Evolutionary conservation across 1,140 invertebrate genomes (phyloP), one percentile per base, ranked within the genome.

Genomic region (Mamestra configurata): DNA sequence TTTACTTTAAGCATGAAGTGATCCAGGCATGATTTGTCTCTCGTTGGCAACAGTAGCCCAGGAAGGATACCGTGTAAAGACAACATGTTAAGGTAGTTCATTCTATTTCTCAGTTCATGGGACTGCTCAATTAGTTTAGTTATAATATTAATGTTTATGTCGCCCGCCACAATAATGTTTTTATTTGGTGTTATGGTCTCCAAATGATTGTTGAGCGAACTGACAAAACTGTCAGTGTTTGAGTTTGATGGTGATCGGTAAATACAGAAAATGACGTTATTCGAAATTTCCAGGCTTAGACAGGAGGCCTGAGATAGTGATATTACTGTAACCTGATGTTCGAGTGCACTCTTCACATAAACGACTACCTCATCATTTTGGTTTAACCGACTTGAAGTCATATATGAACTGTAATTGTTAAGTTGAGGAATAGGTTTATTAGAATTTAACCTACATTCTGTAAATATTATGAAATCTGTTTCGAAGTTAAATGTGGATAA

Each of bases 1-100:
- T 79, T 79, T 20, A 57, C 27, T 71, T 70, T 80, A 5, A 80
- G 40, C 22, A 80, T 75, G 5, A 46, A 46, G 24, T 80, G 79
- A n/a, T 75, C 79, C 11, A 75, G 53, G 31, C 72, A 80, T n/a
- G 10, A 75, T 43, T 35, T 20, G 2, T 37, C 46, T 22, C 75
- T 27, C 3, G 75, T 77, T 0, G 61, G 57, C 11, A 66, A 31
- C 5, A n/a, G 37, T 8, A 64, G 59, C 0, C 59, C 75, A 7
- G 57, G 57, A 0, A 66, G 24, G 15, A 77, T 51, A 66, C 75
- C 75, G 61, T 51, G 46, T 0, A 43, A 1, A 22, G 75, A 51
- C n/a, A 77, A n/a, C 46, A 66, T 35, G n/a, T 57, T 24, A 0
- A 77, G 31, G 27, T 77, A 77, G 7, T 37, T 77, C 1, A 15